A percentile compares a stretch with the other conserved stretches of the same genome.
These are phyloP conservation scores for Urocynchramus pylzowi DNA, from an alignment of 2,113 vertebrate genomes.

Conservation along the genomic window DNA sequence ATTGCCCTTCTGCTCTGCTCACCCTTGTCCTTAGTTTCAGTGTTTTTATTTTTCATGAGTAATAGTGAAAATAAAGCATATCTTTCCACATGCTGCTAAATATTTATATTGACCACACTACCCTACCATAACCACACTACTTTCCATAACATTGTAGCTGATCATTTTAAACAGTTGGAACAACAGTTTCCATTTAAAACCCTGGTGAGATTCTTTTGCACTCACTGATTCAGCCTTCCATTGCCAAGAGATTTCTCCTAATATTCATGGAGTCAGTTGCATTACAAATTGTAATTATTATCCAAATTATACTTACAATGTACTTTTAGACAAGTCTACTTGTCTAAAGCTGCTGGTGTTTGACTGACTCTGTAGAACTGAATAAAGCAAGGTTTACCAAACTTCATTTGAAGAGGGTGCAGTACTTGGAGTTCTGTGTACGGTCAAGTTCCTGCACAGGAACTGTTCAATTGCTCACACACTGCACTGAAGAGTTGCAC, in stretches of 20 bases:
- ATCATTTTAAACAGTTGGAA: neutral
- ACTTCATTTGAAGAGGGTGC: neutral
- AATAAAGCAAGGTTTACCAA: neutral
- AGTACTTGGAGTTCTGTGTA: neutral
- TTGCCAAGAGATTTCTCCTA: neutral
- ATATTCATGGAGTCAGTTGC: neutral
- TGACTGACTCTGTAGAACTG: neutral
- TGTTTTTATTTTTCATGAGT: neutral
- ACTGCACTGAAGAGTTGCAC: neutral
- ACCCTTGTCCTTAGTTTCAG: neutral
- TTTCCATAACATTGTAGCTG: neutral
- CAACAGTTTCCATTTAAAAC: neutral
- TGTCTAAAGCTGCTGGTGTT: neutral
- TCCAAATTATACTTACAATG: neutral
- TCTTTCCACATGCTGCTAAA: neutral
- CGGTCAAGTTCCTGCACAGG: neutral
- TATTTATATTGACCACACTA: neutral
- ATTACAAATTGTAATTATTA: constrained; percentile 39
- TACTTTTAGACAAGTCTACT: neutral
- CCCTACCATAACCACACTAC: neutral
- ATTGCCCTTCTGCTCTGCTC: neutral
- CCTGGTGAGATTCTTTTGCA: neutral
- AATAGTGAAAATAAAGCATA: neutral
- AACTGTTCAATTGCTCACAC: neutral
- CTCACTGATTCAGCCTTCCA: neutral